phyloP scores from a whole-genome alignment of 2,888 invertebrate species.

The Drosophila aldrichi region DNA sequence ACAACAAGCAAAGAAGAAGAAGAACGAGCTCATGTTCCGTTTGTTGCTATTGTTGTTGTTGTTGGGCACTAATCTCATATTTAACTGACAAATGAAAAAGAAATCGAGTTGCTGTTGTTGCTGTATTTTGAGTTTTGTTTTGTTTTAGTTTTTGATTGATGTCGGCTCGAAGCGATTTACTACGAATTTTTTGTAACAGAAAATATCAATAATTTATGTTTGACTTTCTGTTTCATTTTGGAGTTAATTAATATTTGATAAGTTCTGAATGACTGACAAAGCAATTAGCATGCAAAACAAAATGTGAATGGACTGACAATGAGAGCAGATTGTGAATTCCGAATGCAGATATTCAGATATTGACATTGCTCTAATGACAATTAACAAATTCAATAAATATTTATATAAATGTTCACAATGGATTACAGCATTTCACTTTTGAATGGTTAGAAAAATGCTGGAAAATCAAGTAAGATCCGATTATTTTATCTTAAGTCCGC shows the following conservation, averaged over 20 bases:
- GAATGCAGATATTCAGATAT: not conserved
- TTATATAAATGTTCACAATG: not conserved
- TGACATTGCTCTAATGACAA: not conserved
- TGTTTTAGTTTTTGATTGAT: not conserved
- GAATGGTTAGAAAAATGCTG: not conserved
- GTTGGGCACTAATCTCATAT: slow-evolving; percentile 54
- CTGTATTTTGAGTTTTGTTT: not conserved
- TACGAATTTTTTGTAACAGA: not conserved
- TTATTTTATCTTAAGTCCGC: not conserved
- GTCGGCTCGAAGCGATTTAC: not conserved
- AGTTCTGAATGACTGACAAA: not conserved
- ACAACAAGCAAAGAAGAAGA: slow-evolving; percentile 18
- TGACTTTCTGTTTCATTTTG: not conserved
- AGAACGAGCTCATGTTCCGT: not conserved
- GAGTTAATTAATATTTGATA: not conserved
- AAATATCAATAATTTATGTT: not conserved
- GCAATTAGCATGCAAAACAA: not conserved
- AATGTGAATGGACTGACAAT: not conserved
- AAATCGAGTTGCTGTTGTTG: slow-evolving; percentile 27
- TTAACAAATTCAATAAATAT: not conserved
- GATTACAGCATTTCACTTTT: not conserved
- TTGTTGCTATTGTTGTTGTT: not conserved
- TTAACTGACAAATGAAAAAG: slow-evolving; percentile 43
- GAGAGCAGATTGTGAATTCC: not conserved
- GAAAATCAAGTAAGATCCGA: not conserved